A percentile compares a stretch with the other conserved stretches of the same genome.
These are phyloP conservation scores for Psilopogon haemacephalus DNA, from an alignment of 2,113 vertebrate genomes.

Conservation along the genomic window DNA sequence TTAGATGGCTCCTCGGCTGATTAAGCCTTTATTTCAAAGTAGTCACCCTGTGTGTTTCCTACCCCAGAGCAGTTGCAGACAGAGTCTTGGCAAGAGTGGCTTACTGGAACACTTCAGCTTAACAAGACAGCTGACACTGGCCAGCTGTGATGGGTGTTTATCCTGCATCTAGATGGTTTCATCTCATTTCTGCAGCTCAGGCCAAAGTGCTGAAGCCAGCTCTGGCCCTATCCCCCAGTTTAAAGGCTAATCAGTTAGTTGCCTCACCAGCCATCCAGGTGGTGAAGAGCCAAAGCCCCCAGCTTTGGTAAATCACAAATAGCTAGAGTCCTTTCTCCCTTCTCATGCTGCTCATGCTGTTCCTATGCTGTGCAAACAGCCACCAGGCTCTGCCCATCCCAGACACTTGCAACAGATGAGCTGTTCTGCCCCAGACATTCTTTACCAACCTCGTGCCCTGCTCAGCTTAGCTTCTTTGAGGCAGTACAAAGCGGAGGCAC, in stretches of 20 bases:
- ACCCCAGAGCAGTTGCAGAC: neutral
- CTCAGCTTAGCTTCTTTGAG: neutral
- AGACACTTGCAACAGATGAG: neutral
- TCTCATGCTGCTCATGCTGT: neutral
- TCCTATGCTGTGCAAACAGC: neutral
- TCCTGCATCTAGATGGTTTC: neutral
- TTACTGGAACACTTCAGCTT: conserved; percentile 34
- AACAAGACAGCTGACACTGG: neutral
- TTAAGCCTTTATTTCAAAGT: conserved; percentile 44
- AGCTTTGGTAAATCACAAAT: neutral
- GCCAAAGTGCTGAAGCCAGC: neutral
- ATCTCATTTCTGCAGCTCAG: conserved; percentile 42
- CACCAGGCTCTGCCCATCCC: neutral
- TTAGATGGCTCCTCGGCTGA: conserved; percentile 29
- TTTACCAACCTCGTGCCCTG: neutral
- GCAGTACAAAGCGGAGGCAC: neutral
- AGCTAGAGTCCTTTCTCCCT: neutral
- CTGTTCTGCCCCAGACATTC: neutral
- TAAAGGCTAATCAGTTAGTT: neutral
- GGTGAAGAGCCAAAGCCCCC: neutral
- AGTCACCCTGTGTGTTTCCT: neutral
- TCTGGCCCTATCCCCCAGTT: neutral
- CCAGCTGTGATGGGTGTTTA: conserved; percentile 35
- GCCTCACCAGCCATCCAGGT: neutral
- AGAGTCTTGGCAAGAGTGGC: conserved; percentile 22